phyloP scores from a whole-genome alignment of 1,140 invertebrate genomes.

The Drosophila arizonae region DNA sequence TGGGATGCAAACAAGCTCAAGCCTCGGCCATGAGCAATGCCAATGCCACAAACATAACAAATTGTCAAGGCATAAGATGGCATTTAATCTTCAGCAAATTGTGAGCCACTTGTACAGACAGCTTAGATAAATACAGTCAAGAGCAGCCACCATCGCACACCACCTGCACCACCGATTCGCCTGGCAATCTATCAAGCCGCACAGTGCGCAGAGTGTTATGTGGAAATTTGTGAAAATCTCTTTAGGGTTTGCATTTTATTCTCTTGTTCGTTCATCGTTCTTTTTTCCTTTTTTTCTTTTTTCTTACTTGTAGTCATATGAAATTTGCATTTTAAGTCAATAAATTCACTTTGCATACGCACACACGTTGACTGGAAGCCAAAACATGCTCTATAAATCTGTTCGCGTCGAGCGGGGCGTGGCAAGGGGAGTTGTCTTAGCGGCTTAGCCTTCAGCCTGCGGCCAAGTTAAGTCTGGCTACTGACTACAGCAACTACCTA shows the following conservation, averaged over 20 bases:
- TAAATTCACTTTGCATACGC: constrained; percentile 82
- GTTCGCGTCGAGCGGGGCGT: constrained; percentile 41
- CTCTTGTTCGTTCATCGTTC: neutral
- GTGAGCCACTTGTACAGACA: constrained; percentile 74
- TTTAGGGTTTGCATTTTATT: constrained; percentile 45
- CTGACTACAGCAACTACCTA: constrained; percentile 55
- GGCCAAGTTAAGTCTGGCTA: constrained; percentile 62
- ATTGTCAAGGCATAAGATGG: constrained; percentile 79
- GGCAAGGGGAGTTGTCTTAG: constrained; percentile 34
- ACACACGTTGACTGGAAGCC: constrained; percentile 51
- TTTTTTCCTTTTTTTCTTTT: constrained; percentile 13
- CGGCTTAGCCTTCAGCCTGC: constrained; percentile 54
- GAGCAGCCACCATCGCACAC: constrained; percentile 31
- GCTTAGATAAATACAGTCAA: constrained; percentile 72
- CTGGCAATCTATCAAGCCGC: constrained; percentile 67
- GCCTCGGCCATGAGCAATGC: constrained; percentile 32
- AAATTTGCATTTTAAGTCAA: constrained; percentile 82
- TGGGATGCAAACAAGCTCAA: constrained; percentile 42
- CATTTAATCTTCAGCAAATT: constrained; percentile 81
- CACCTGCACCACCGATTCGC: constrained; percentile 27
- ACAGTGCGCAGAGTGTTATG: constrained; percentile 63
- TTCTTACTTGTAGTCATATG: constrained; percentile 39
- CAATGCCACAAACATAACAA: constrained; percentile 57
- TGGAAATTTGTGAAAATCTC: constrained; percentile 70
- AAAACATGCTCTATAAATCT: constrained; percentile 76